These are phyloP conservation scores for Diabrotica balteata DNA, from an alignment of 2,888 invertebrate species.

Conservation along the genomic window DNA sequence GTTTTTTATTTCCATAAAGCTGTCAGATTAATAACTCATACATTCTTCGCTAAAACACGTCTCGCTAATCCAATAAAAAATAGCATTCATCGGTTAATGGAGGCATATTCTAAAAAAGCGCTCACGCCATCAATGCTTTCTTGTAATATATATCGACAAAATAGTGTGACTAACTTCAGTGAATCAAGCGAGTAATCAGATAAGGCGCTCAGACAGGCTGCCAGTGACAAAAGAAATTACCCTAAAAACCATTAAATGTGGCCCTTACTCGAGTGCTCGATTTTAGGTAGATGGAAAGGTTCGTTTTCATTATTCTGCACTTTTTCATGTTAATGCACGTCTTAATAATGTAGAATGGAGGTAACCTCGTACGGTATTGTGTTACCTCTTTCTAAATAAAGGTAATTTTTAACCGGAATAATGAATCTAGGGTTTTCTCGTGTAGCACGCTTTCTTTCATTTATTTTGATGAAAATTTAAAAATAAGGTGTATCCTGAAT, in stretches of 20 bases:
- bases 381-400: too few species aligned
- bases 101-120: neutral
- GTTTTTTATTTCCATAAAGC: too few species aligned
- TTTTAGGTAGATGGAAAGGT: too few species aligned
- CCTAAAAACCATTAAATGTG: slow-evolving; percentile 23
- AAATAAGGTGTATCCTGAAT: too few species aligned
- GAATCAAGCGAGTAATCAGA: slow-evolving; percentile 27
- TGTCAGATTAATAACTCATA: too few species aligned
- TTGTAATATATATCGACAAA: slow-evolving; percentile 22
- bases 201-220: slow-evolving; percentile 14
- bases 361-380: too few species aligned
- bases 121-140: slow-evolving; percentile 12
- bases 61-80: neutral
- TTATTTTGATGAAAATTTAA: too few species aligned
- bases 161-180: slow-evolving; percentile 28
- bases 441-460: too few species aligned
- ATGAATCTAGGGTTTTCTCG: too few species aligned
- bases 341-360: too few species aligned
- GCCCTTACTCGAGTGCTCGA: neutral
- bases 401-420: too few species aligned
- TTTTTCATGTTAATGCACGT: slow-evolving; percentile 1
- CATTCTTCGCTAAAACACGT: neutral
- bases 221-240: slow-evolving; percentile 26
- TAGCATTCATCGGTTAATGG: slow-evolving; percentile 8
- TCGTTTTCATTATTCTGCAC: slow-evolving; percentile 2